Conservation (phyloP, 30 jellyfish, hydroid and myxozoan species). For the Phacellophora camtschatica region DNA sequence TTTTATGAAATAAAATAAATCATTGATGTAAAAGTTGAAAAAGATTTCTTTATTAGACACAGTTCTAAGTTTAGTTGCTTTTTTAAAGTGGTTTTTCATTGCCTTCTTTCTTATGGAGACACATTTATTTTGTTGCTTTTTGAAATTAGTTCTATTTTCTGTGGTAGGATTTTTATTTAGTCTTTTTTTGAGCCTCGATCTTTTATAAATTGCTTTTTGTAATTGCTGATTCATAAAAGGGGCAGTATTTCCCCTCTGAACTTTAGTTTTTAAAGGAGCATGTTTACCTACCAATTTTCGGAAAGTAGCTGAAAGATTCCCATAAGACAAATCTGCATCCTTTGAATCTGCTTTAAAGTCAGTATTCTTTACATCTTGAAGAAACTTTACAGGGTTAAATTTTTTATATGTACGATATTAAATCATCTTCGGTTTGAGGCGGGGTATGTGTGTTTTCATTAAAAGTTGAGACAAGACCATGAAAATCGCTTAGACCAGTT, state of each 20-base stretch:
- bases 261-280: slow-evolving; percentile 27
- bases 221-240: slow-evolving; percentile 5
- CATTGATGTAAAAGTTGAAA: not conserved
- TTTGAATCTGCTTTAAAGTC: not conserved
- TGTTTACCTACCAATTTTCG: slow-evolving; percentile 11
- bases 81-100: not conserved
- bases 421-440: slow-evolving; percentile 9
- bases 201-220: not conserved
- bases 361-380: slow-evolving; percentile 9
- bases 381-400: not conserved
- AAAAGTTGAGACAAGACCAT: not conserved
- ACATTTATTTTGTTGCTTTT: not conserved
- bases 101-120: not conserved
- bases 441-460: slow-evolving; percentile 4
- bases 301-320: not conserved
- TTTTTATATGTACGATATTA: slow-evolving; percentile 8
- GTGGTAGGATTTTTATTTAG: slow-evolving; percentile 14
- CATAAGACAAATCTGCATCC: not conserved
- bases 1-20: slow-evolving; percentile 7
- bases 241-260: slow-evolving; percentile 1
- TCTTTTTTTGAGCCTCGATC: not conserved
- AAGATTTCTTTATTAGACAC: not conserved
- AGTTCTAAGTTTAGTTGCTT: not conserved
- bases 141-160: not conserved
- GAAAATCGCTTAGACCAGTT: not conserved